Percentiles rank a stretch among this genome's conserved stretches.
Evolutionary conservation across 2,113 vertebrate genomes (phyloP).

Genomic region (Sinocyclocheilus anophthalmus): DNA sequence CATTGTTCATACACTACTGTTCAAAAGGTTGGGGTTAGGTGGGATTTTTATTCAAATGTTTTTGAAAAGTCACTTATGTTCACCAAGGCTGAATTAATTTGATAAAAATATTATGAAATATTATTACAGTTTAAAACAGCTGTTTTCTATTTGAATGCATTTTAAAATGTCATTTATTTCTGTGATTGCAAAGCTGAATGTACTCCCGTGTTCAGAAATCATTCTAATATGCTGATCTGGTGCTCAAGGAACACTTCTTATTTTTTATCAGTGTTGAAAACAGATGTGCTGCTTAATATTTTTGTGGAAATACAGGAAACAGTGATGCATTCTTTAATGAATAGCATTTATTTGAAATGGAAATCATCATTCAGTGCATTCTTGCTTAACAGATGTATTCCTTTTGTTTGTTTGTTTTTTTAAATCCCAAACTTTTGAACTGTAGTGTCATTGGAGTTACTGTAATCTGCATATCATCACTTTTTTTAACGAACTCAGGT

Average conservation of each 20-base stretch:
- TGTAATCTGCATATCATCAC: neutral
- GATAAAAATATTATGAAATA: no score
- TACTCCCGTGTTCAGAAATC: neutral
- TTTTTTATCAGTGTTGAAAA: neutral
- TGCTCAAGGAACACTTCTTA: neutral
- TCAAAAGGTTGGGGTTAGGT: no score
- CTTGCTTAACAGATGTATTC: neutral
- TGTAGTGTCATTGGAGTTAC: neutral
- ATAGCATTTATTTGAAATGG: no score
- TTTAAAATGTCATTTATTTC: no score
- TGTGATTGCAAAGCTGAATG: no score
- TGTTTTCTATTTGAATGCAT: no score
- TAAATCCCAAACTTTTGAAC: neutral
- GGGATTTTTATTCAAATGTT: no score
- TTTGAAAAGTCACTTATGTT: no score
- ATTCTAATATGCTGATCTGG: neutral
- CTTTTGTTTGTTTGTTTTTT: neutral
- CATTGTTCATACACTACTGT: no score
- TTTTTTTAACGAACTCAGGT: slow-evolving; percentile 69
- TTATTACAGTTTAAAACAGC: no score
- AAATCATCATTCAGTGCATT: neutral
- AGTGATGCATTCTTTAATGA: neutral
- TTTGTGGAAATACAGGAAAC: neutral
- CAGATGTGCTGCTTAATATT: no score
- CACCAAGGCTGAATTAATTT: no score